A percentile compares a stretch with the other conserved stretches of the same genome.
phyloP scores from a whole-genome alignment of 2,888 invertebrate species.

The Aphrophora alni region DNA sequence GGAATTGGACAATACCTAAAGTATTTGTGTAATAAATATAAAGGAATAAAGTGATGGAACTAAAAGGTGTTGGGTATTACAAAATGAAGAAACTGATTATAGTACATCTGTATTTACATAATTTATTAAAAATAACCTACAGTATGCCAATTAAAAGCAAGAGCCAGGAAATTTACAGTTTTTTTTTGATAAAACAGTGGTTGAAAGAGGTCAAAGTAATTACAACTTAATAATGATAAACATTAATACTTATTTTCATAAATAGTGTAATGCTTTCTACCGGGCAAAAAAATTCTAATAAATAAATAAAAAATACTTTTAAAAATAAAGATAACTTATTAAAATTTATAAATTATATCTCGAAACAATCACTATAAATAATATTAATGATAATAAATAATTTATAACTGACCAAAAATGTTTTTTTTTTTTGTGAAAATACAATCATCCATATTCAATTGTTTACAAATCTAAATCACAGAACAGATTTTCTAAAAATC shows the following conservation, averaged over 20 bases:
- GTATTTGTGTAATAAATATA: too few species aligned
- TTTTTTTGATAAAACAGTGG: background rate
- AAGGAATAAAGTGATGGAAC: too few species aligned
- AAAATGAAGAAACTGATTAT: background rate
- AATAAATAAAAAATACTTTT: background rate
- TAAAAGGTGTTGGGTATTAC: too few species aligned
- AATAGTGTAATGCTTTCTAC: background rate
- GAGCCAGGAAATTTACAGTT: background rate
- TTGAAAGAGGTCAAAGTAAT: background rate
- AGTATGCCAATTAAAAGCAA: constrained; percentile 23
- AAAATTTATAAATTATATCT: background rate
- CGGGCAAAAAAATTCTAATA: background rate
- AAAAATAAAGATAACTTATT: background rate
- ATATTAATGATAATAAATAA: background rate
- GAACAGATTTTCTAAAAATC: background rate
- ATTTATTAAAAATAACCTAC: constrained; percentile 32
- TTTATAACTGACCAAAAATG: background rate
- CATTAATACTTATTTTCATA: background rate
- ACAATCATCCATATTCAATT: background rate
- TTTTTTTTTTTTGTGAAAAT: background rate
- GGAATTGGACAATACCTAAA: too few species aligned
- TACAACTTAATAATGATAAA: too few species aligned
- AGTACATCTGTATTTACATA: constrained; percentile 21
- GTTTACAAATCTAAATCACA: background rate
- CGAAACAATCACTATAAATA: background rate